phyloP scores from a whole-genome alignment of 2,888 invertebrate species.

The Cyaniris semiargus region DNA sequence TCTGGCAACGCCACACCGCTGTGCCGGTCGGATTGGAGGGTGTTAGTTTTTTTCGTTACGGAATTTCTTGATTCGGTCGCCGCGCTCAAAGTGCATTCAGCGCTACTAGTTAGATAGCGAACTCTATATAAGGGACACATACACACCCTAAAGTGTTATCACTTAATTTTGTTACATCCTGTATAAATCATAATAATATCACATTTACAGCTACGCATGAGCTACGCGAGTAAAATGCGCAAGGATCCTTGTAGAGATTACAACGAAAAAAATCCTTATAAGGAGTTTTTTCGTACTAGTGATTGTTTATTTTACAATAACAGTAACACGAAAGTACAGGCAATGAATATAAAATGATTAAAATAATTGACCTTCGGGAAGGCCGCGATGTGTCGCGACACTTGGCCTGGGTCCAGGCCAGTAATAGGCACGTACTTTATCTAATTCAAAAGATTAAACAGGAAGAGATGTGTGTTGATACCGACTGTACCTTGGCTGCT shows the following conservation, averaged over 20 bases:
- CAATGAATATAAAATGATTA: conserved; percentile 35
- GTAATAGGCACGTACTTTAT: conserved; percentile 48
- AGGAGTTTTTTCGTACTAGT: neutral
- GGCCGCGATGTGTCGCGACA: conserved; percentile 69
- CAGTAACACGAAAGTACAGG: neutral
- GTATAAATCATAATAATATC: neutral
- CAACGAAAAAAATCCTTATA: neutral
- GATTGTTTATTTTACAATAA: neutral
- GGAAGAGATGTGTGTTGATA: conserved; percentile 34
- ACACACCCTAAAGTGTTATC: too few relatives aligned
- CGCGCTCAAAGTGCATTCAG: too few relatives aligned
- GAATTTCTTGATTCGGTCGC: too few relatives aligned
- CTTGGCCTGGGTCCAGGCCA: conserved; percentile 65
- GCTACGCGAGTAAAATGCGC: neutral
- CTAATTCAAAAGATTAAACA: conserved; percentile 42
- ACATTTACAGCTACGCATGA: neutral
- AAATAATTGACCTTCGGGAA: conserved; percentile 70
- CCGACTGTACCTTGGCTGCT: neutral
- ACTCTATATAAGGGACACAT: too few relatives aligned
- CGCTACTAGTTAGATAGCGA: too few relatives aligned
- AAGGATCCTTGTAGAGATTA: neutral
- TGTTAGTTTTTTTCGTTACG: too few relatives aligned
- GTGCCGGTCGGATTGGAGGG: too few relatives aligned
- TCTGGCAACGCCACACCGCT: too few relatives aligned
- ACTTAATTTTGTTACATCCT: too few relatives aligned